These are phyloP conservation scores for Microchrysa polita DNA, from an alignment of 2,888 invertebrate species.

Conservation along the genomic window DNA sequence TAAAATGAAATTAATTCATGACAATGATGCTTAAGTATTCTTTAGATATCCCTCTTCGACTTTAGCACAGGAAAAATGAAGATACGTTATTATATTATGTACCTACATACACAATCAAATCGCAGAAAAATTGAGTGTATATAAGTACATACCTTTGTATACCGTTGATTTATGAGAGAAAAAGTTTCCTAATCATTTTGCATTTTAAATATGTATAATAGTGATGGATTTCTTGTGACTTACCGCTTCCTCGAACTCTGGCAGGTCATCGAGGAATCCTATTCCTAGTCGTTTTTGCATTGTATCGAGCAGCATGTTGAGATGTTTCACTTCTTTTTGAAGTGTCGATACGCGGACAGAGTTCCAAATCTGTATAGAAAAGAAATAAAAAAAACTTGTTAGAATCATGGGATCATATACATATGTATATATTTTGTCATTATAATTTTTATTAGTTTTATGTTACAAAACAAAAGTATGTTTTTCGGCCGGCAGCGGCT, in stretches of 20 bases:
- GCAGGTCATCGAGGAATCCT: slow-evolving; percentile 60
- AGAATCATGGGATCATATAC: too few relatives aligned
- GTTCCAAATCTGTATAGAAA: slow-evolving; percentile 58
- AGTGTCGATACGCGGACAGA: slow-evolving; percentile 57
- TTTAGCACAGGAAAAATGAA: too few relatives aligned
- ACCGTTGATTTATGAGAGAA: background rate
- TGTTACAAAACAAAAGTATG: too few relatives aligned
- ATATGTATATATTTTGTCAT: too few relatives aligned
- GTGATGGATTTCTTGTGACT: slow-evolving; percentile 45
- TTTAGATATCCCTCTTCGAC: too few relatives aligned
- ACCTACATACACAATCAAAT: too few relatives aligned
- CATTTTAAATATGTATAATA: background rate
- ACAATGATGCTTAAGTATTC: background rate
- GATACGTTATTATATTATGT: too few relatives aligned
- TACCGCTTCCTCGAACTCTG: slow-evolving; percentile 62
- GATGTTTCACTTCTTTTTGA: slow-evolving; percentile 57
- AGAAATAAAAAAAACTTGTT: slow-evolving; percentile 28
- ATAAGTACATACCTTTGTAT: too few relatives aligned
- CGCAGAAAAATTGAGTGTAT: too few relatives aligned
- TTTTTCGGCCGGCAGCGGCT: too few relatives aligned
- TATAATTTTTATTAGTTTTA: too few relatives aligned
- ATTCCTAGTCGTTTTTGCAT: slow-evolving; percentile 61
- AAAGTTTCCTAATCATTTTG: background rate
- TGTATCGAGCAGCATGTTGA: slow-evolving; percentile 57
- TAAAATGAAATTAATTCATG: slow-evolving; percentile 17